Percentiles rank a stretch among this genome's conserved stretches.
Evolutionary conservation across 2,888 invertebrate species (phyloP).

Genomic region (Nemotelus pantherinus): DNA sequence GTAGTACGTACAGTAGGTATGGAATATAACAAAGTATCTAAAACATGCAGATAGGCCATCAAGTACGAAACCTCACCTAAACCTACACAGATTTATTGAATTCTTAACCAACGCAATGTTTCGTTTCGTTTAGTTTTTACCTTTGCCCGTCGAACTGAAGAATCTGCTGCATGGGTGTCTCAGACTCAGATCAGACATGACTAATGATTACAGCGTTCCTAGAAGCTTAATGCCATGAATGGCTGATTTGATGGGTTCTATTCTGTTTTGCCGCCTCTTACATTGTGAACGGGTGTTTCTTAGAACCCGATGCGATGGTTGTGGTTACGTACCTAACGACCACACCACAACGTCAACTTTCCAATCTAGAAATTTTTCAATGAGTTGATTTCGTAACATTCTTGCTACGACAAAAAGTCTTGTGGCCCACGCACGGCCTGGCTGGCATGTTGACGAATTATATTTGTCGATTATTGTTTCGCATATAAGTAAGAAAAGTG

Average conservation of each 20-base stretch:
- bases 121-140: too few relatives aligned
- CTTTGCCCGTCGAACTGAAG: too few relatives aligned
- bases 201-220: constrained; percentile 11
- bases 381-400: too few relatives aligned
- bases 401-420: too few relatives aligned
- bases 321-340: too few relatives aligned
- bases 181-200: background rate
- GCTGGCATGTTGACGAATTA: background rate
- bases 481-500: too few relatives aligned
- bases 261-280: background rate
- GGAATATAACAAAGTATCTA: background rate
- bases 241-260: background rate
- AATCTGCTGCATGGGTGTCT: too few relatives aligned
- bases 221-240: background rate
- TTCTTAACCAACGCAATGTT: constrained; percentile 24
- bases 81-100: constrained; percentile 16
- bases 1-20: background rate
- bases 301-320: background rate
- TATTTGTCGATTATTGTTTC: too few relatives aligned
- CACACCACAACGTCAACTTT: too few relatives aligned
- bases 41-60: background rate
- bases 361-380: too few relatives aligned
- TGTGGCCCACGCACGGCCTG: background rate
- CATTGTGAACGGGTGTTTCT: constrained; percentile 10
- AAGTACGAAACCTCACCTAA: background rate